Conservation (phyloP, 2,888 invertebrate genomes). For the Agrilus biguttatus region DNA sequence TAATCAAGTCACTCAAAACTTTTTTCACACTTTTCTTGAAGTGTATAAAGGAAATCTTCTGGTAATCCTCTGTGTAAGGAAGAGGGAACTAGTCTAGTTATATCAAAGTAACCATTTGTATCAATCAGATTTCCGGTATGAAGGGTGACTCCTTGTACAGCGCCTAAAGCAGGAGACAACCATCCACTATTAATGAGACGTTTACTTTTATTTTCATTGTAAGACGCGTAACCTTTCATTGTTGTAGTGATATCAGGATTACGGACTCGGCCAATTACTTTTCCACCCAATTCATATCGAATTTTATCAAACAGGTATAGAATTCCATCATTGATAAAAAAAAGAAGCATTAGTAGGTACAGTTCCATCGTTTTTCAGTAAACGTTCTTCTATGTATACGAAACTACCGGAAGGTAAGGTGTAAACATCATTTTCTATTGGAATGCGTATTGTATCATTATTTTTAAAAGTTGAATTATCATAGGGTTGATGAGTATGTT, state of each 20-base stretch:
- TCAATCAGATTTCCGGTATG: neutral
- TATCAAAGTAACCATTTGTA: neutral
- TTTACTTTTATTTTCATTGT: conserved; percentile 14
- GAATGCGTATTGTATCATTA: conserved; percentile 5
- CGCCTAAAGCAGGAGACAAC: neutral
- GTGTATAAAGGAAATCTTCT: too few relatives aligned
- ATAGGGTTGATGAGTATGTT: conserved; percentile 4
- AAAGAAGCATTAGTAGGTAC: neutral
- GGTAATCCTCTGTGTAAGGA: too few relatives aligned
- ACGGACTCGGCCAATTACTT: conserved; percentile 15
- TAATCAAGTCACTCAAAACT: too few relatives aligned
- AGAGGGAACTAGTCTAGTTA: too few relatives aligned
- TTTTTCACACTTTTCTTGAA: too few relatives aligned
- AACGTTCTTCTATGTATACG: neutral
- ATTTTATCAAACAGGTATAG: conserved; percentile 1
- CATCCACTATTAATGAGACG: conserved; percentile 14
- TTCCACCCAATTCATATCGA: conserved; percentile 1
- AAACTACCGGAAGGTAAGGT: neutral
- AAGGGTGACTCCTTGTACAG: too few relatives aligned
- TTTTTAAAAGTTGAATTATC: conserved; percentile 3
- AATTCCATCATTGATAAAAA: conserved; percentile 1
- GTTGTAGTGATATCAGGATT: conserved; percentile 20
- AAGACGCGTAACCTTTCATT: conserved; percentile 21
- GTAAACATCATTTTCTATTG: conserved; percentile 2
- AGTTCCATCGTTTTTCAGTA: neutral